Conservation (phyloP, 2,797 vertebrate genomes). For the Coregonus ussuriensis region DNA sequence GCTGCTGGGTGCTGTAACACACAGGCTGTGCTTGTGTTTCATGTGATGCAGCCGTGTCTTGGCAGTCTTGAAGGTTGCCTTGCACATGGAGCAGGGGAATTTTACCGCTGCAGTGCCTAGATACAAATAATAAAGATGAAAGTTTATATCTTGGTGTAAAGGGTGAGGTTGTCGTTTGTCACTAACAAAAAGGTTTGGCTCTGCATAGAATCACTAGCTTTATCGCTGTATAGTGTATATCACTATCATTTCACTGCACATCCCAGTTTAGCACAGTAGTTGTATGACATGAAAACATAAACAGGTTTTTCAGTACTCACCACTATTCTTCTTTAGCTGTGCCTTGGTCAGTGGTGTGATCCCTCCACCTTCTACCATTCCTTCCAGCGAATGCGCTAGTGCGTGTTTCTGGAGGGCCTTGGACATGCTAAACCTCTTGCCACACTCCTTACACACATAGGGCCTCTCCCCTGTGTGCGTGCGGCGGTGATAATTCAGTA, state of each 20-base stretch:
- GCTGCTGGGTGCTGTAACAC: constrained; percentile 23
- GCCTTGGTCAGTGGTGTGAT: constrained; percentile 23
- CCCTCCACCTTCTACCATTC: constrained; percentile 15
- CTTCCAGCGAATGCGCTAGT: constrained; percentile 61
- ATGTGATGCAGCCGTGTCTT: constrained; percentile 71
- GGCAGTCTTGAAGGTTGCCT: constrained; percentile 70
- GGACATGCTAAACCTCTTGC: constrained; percentile 76
- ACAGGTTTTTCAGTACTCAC: constrained; percentile 51
- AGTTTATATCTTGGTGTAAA: neutral
- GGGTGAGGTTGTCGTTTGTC: neutral
- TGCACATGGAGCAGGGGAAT: constrained; percentile 72
- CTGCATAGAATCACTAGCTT: neutral
- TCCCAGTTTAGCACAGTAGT: neutral
- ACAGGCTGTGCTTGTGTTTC: constrained; percentile 68
- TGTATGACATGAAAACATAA: neutral
- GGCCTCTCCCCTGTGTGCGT: constrained; percentile 81
- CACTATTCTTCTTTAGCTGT: constrained; percentile 55
- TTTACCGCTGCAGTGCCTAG: constrained; percentile 58
- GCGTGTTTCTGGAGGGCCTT: constrained; percentile 77
- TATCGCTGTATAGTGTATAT: neutral
- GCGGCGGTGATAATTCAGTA: constrained; percentile 81
- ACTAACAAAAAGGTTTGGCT: neutral
- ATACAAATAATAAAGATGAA: neutral
- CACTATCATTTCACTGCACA: neutral
- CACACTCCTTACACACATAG: constrained; percentile 77